phyloP scores from a whole-genome alignment of 2,797 vertebrate species.

The Gastrophryne carolinensis region DNA sequence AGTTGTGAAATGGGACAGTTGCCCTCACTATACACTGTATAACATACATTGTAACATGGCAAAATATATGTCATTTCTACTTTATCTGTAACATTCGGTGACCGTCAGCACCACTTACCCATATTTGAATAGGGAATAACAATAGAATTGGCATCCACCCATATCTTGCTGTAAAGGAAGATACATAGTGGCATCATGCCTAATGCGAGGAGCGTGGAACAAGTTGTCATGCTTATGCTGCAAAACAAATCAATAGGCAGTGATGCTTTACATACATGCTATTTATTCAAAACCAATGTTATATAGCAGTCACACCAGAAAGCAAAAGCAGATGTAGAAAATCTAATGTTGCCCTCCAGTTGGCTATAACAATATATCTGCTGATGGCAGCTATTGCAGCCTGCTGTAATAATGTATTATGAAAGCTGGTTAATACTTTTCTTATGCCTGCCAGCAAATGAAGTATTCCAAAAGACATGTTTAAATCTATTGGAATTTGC shows the following conservation, averaged over 20 bases:
- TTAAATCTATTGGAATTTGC: not conserved
- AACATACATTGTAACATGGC: too few species aligned
- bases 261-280: slow-evolving; percentile 6
- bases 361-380: not conserved
- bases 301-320: not conserved
- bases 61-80: too few species aligned
- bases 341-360: slow-evolving; percentile 4
- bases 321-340: slow-evolving; percentile 26
- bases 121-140: slow-evolving; percentile 88
- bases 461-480: not conserved
- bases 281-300: slow-evolving; percentile 23
- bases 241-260: slow-evolving; percentile 54
- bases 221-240: slow-evolving; percentile 96
- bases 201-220: slow-evolving; percentile 89
- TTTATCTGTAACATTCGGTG: not conserved
- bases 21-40: too few species aligned
- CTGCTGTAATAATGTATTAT: not conserved
- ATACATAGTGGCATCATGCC: slow-evolving; percentile 98
- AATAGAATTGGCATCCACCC: slow-evolving; percentile 76
- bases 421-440: not conserved
- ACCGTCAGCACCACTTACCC: slow-evolving; percentile 71
- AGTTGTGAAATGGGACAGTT: too few species aligned
- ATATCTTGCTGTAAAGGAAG: slow-evolving; percentile 82
- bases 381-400: not conserved
- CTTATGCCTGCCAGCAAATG: not conserved